Evolutionary conservation across 2,797 vertebrate genomes (phyloP), one percentile per base, ranked within the genome.

Genomic region (Epinephelus coioides): DNA sequence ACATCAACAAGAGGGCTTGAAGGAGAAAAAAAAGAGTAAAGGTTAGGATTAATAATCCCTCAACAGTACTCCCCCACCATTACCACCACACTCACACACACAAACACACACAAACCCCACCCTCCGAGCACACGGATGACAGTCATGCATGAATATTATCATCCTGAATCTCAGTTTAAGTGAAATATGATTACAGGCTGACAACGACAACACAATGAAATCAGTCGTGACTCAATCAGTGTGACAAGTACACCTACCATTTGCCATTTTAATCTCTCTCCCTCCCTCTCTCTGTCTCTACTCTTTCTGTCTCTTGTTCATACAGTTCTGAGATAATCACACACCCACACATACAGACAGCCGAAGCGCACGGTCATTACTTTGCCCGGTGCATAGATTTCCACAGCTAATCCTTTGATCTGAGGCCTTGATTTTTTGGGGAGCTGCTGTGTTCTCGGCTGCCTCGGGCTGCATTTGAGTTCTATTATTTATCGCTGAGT

Each of bases 401-500:
- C 50, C 66, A 69, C 78, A 69, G 78, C 65, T 78, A 70, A 83
- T 79, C 71, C 69, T 92, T 90, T 89, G 87, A 92, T 91, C 80
- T 78, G 25, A 64, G 68, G 49, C 59, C 77, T 77, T 85, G 73
- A 59, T 79, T 90, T 86, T 86, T 80, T 46, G 61, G 72, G 66
- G 13, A 72, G 80, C 81, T 60, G 59, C 81, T 79, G 71, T 40
- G 73, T 75, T 88, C 81, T 69, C 17, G 1, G 55, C 71, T 30
- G 77, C 88, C 78, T 78, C 43, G 0, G 71, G 87, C 76, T 76
- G 59, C 69, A 34, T 82, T 87, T 85, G 79, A 90, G 86, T 79
- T 91, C 55, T 76, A 86, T 92, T 90, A 93, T 93, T 90, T 74
- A 91, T 91, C 78, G 57, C n/a, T 4, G 43, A 82, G 73, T 79